Conservation (phyloP, 2,113 vertebrate species). For the Microcebus griseorufus region DNA sequence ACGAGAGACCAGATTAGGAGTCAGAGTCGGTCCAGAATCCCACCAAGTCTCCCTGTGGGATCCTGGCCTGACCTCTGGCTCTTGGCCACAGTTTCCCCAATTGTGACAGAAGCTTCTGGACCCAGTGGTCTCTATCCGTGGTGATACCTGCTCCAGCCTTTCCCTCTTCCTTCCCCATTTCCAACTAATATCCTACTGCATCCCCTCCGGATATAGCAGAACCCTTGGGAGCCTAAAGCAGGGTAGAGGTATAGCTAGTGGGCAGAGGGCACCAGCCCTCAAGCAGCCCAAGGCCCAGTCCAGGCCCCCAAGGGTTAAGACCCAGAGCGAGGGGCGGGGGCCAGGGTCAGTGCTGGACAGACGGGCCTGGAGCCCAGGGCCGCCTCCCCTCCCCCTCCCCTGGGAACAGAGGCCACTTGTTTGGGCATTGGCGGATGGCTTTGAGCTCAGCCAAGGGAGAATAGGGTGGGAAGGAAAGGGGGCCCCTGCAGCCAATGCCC, state of each 20-base stretch:
- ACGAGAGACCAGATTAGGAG: neutral
- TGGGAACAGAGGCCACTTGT: slow-evolving; percentile 80
- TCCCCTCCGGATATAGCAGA: neutral
- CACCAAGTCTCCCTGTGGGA: neutral
- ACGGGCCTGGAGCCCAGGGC: slow-evolving; percentile 67
- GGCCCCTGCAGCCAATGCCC: slow-evolving; percentile 80
- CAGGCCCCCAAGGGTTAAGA: slow-evolving; percentile 77
- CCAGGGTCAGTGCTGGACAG: slow-evolving; percentile 71
- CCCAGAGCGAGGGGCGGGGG: slow-evolving; percentile 22
- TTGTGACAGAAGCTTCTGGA: neutral
- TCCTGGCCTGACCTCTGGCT: neutral
- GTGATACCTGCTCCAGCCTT: neutral
- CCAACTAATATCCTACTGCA: neutral
- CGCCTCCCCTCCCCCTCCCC: slow-evolving; percentile 71
- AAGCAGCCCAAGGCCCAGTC: neutral
- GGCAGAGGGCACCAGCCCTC: neutral
- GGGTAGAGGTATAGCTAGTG: neutral
- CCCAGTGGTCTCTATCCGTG: neutral
- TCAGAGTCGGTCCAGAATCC: neutral
- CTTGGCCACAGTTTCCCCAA: slow-evolving; percentile 12
- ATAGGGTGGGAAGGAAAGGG: slow-evolving; percentile 82
- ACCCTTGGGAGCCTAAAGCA: neutral
- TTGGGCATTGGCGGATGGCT: slow-evolving; percentile 74
- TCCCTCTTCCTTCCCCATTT: slow-evolving; percentile 40
- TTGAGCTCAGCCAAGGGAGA: slow-evolving; percentile 76